Evolutionary conservation across 92 coral and sea anemone genomes (phyloP), one percentile per base, ranked within the genome.

Genomic region (Pocillopora meandrina): DNA sequence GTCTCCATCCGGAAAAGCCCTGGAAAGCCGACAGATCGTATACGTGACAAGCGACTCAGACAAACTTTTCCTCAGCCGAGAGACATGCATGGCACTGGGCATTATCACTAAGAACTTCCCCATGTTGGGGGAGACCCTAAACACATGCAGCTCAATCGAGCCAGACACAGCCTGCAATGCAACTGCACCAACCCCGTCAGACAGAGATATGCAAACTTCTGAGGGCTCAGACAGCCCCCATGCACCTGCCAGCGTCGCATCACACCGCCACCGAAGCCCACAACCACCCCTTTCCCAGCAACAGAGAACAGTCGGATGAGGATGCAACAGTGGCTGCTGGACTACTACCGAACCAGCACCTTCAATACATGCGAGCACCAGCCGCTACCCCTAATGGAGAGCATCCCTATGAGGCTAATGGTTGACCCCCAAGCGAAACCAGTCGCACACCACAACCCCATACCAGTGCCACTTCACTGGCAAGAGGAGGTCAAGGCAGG

Each of bases 11-110:
- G 89, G 93, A 10, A 75, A 84, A 20, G 56, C 72, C 42, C 79
- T 85, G 2, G 95, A 74, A 61, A 91, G 78, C 12, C 85, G 88
- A 35, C 90, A 85, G 61, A 82, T 88, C 47, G 87, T 80, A 2
- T 63, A 84, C 20, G 86, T 77, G 18, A 83, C 90, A 66, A 70
- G 55, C 33, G 90, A 86, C 86, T 82, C 33, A 2, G 67, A 63
- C 67, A 63, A 63, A n/a, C 67, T 63, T 2, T 63, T 63, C 10
- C 67, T 63, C 87, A 87, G 89, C 89, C 76, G 93, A 14, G 94
- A 88, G 73, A 64, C 89, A 21, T 82, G 90, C 87, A 82, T 76
- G 13, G 90, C 87, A 10, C 87, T 85, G 17, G 90, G 81, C 20
- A 82, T 90, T 16, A 83, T 90, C 86, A 31, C 80, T 23, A 65